Evolutionary conservation across 2,113 vertebrate species (phyloP), one percentile per base, ranked within the genome.

Genomic region (Marcusenius ussheri): DNA sequence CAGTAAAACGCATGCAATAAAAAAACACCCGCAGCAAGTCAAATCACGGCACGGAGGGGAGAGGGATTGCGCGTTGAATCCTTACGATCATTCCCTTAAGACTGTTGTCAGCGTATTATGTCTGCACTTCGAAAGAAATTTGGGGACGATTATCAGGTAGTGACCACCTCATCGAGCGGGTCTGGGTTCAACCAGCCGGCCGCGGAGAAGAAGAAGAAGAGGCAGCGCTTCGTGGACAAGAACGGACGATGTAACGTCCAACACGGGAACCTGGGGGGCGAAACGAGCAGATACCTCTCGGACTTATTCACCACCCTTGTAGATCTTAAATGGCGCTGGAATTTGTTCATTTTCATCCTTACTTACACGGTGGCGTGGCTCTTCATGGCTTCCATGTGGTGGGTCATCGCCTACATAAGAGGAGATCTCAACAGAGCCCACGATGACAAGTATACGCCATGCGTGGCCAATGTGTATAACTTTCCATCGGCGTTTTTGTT

Each of bases 241-340:
- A 99, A 99, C 96, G 98, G 98, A 91, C 95, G 98, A 92, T 99
- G 98, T 94, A 99, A 99, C 95, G 98, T 99, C 70, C 98, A 99
- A 93, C 98, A 99, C 94, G 98, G 98, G 5, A 99, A 99, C 96
- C 96, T 99, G 95, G 97, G 98, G 31, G 98, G 98, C 10, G 98
- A 99, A 93, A 99, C 96, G 39, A 99, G 98, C 95, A 96, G 98
- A 91, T 99, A 99, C 95, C 97, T 99, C 49, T 99, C 98, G 89
- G 98, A 99, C 94, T 94, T 99, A 90, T 99, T 99, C 95, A 99
- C 98, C 91, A 99, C 98, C 19, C 94, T 99, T 91, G 98, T 99
- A 93, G 98, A 99, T 93, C 96, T 99, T 96, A 99, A 99, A 97
- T 99, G 98, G 98, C 98, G 98, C 91, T 99, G 98, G 98, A 99